Base-by-base conservation (phyloP, 2,113 vertebrate species). In the Nothobranchius furzeri region DNA sequence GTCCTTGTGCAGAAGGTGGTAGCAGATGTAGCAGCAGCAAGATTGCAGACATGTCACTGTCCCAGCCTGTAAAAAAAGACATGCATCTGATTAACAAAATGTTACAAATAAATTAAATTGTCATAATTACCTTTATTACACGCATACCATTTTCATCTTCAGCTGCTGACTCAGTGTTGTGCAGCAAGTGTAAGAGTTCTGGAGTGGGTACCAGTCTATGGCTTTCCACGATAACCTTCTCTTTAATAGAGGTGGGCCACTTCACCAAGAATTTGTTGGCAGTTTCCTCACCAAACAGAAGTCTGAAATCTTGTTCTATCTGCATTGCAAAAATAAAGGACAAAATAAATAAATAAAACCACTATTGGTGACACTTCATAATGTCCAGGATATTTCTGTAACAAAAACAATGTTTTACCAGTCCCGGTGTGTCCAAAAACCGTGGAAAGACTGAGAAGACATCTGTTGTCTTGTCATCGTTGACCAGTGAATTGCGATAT, bases 281-380 rank as follows among this genome's bases (percentile, higher is more conserved):
- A 5, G 65, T 68, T n/a, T 13, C 25, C 13, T 68, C 52, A 7
- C 43, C 54, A 60, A 76, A 76, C 7, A 76, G 54, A 0, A 64
- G 54, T 14, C 66, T 49, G 9, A 76, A 76, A 54, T 76, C 55
- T 54, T 75, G 64, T 61, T 74, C 58, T 35, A 74, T 50, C 64
- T 50, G 40, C 15, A 66, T 60, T 14, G 5, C 51, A 64, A n/a
- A 54, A 61, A 36, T 8, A 51, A 1, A 57, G 20, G 12, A 1
- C 50, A 49, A 4, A 50, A 20, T 20, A 14, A 50, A 20, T 20
- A 14, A 14, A 56, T 6, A 11, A 30, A 30, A 30, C 2, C 30
- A 30, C 4, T 10, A 5, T 25, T 24, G 36, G 2, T 37, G 25
- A n/a, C 37, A 13, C 53, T 12, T 15, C 30, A 30, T 2, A 4